These are phyloP conservation scores for Harpalus rufipes DNA, from an alignment of 2,888 invertebrate species.

Conservation along the genomic window DNA sequence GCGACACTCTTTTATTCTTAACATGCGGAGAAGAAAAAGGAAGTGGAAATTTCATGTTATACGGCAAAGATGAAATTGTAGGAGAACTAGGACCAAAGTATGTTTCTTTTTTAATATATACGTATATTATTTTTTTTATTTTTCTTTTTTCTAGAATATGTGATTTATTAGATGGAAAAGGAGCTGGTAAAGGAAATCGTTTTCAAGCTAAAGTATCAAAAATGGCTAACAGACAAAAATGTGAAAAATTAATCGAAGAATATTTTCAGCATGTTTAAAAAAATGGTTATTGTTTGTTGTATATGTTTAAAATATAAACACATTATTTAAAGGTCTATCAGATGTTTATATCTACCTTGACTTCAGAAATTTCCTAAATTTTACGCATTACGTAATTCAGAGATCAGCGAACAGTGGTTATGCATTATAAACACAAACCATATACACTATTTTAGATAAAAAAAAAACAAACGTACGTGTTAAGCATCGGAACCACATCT, in stretches of 20 bases:
- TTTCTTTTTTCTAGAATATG: conserved; percentile 81
- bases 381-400: too few species aligned
- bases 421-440: too few species aligned
- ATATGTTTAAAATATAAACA: neutral
- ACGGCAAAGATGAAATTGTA: conserved; percentile 80
- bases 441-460: too few species aligned
- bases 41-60: conserved; percentile 79
- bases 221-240: conserved; percentile 82
- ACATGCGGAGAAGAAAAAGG: conserved; percentile 86
- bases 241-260: conserved; percentile 81
- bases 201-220: conserved; percentile 89
- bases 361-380: too few species aligned
- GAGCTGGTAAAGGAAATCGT: conserved; percentile 85
- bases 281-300: conserved; percentile 13
- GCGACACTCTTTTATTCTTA: conserved; percentile 82
- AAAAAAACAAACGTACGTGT: too few species aligned
- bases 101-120: conserved; percentile 72
- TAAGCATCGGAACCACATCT: too few species aligned
- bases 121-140: conserved; percentile 28
- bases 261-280: conserved; percentile 76
- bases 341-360: too few species aligned
- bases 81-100: conserved; percentile 81
- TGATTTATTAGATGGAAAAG: conserved; percentile 86
- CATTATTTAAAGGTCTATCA: too few species aligned
- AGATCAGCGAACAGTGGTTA: too few species aligned